These are phyloP conservation scores for Diloba caeruleocephala DNA, from an alignment of 2,888 invertebrate species.

Conservation along the genomic window DNA sequence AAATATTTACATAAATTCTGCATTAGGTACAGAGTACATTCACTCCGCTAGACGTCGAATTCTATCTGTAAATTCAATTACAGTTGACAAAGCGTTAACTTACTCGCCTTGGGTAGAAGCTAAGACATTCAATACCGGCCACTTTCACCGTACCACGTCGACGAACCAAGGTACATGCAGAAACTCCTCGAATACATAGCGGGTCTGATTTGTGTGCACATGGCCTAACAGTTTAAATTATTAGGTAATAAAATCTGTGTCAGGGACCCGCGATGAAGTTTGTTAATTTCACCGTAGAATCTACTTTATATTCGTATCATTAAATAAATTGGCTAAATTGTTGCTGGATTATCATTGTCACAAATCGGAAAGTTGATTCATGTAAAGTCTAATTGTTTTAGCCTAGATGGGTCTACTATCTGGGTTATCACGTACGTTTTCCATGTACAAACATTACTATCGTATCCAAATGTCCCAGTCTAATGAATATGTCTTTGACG, in stretches of 20 bases:
- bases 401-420: too few species aligned
- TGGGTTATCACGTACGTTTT: too few species aligned
- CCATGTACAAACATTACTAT: too few species aligned
- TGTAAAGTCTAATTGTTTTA: too few species aligned
- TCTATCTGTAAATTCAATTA: conserved; percentile 69
- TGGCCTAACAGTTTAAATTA: conserved; percentile 10
- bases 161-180: conserved; percentile 14
- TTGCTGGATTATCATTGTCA: not conserved
- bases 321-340: not conserved
- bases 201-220: conserved; percentile 25
- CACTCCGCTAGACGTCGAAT: conserved; percentile 49
- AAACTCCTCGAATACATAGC: conserved; percentile 33
- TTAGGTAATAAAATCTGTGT: conserved; percentile 16
- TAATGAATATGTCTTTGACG: too few species aligned
- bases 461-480: too few species aligned
- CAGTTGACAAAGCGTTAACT: conserved; percentile 71
- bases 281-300: not conserved
- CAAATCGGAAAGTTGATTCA: too few species aligned
- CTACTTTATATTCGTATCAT: not conserved
- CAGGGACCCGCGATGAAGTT: conserved; percentile 5
- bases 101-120: conserved; percentile 67
- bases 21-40: conserved; percentile 32
- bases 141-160: conserved; percentile 71
- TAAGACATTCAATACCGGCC: conserved; percentile 69
- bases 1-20: conserved; percentile 40